A percentile compares a stretch with the other conserved stretches of the same genome.
Evolutionary conservation across 2,113 vertebrate genomes (phyloP).

Genomic region (Chionis minor): DNA sequence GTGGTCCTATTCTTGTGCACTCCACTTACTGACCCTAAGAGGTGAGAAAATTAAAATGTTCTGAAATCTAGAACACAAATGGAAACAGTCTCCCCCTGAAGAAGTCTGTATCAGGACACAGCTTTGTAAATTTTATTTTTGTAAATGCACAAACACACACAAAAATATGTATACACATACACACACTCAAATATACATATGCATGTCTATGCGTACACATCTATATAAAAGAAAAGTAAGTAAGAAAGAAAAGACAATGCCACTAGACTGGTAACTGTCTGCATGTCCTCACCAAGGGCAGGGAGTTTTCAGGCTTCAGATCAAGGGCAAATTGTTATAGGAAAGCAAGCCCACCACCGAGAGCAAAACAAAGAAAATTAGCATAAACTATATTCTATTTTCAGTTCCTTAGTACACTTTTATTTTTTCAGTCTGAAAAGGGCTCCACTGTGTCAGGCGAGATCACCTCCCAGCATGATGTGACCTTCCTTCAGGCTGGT

Average conservation of each 20-base stretch:
- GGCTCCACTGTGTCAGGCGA: background rate
- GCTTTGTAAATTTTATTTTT: background rate
- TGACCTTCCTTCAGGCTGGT: conserved; percentile 59
- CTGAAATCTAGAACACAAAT: too few relatives aligned
- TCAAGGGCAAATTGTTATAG: background rate
- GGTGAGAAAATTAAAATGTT: too few relatives aligned
- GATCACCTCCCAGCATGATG: conserved; percentile 6
- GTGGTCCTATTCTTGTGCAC: too few relatives aligned
- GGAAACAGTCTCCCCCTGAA: too few relatives aligned
- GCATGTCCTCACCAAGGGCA: background rate
- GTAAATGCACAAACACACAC: background rate
- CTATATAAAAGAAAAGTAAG: background rate
- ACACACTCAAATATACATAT: background rate
- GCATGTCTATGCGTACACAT: background rate
- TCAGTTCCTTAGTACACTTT: background rate
- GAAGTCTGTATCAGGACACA: too few relatives aligned
- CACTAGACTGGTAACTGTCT: background rate
- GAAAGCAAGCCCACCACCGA: background rate
- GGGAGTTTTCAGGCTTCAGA: background rate
- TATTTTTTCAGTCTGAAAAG: conserved; percentile 25
- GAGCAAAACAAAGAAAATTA: background rate
- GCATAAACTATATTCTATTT: background rate
- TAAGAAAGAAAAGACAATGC: background rate
- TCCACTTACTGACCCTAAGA: too few relatives aligned
- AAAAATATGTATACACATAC: background rate